phyloP scores from a whole-genome alignment of 1,140 invertebrate species.

The Trissolcus basalis region DNA sequence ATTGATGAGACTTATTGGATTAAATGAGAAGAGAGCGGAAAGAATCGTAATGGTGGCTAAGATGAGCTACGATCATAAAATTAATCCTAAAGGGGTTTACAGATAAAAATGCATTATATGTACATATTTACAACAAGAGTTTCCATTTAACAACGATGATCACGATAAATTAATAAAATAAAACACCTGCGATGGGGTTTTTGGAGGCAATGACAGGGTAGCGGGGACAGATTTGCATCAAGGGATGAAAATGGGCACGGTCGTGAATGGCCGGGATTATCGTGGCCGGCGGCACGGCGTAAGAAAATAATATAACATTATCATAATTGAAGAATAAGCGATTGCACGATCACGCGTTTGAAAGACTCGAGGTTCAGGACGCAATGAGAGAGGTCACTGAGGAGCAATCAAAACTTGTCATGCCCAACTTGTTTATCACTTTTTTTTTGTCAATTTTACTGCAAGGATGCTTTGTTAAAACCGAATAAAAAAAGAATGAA shows the following conservation, averaged over 20 bases:
- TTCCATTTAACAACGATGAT: conserved; percentile 68
- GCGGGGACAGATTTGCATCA: neutral
- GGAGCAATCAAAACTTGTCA: neutral
- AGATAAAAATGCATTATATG: conserved; percentile 57
- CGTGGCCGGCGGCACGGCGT: conserved; percentile 67
- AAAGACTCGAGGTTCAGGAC: conserved; percentile 67
- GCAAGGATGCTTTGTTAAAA: too few species aligned
- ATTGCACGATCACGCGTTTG: conserved; percentile 65
- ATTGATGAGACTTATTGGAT: conserved; percentile 59
- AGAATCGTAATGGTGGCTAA: conserved; percentile 55
- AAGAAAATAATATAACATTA: conserved; percentile 46
- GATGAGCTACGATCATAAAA: conserved; percentile 49
- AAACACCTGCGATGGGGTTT: conserved; percentile 58
- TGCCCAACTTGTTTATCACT: too few species aligned
- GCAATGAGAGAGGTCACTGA: conserved; percentile 47
- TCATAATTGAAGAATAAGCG: conserved; percentile 57
- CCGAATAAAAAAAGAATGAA: too few species aligned
- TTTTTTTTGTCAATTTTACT: too few species aligned
- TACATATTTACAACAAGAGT: conserved; percentile 70
- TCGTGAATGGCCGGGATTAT: conserved; percentile 60
- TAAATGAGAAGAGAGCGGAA: conserved; percentile 37
- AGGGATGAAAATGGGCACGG: conserved; percentile 8
- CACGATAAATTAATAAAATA: conserved; percentile 61
- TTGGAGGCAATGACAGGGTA: conserved; percentile 23
- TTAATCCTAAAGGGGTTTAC: conserved; percentile 55